Percentiles rank a stretch among this genome's conserved stretches.
Evolutionary conservation across 2,797 vertebrate species (phyloP).

Genomic region (Lepidocolaptes lacrymiger): DNA sequence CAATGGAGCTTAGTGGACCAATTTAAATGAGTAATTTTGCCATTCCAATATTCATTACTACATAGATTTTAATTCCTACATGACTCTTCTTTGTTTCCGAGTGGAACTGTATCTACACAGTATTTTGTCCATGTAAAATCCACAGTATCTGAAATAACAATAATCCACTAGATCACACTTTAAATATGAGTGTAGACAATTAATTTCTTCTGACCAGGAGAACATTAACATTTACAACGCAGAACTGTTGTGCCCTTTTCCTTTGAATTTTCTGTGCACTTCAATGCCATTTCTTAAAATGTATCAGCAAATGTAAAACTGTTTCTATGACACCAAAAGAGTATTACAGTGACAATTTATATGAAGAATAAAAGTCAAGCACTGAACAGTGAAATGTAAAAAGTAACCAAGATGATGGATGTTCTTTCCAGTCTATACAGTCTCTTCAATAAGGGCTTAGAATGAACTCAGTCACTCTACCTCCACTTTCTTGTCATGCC

Average conservation of each 20-base stretch:
- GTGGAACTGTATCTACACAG: background rate
- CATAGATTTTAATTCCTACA: constrained; percentile 13
- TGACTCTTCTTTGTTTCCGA: background rate
- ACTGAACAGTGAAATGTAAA: background rate
- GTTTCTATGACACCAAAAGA: background rate
- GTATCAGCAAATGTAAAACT: background rate
- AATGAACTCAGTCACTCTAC: background rate
- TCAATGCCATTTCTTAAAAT: constrained; percentile 1
- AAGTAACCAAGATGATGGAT: background rate
- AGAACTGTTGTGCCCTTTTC: background rate
- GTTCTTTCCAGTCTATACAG: background rate
- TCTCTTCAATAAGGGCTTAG: background rate
- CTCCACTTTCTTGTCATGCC: background rate
- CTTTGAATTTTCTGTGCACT: background rate
- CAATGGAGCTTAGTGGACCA: background rate
- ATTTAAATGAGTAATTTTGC: background rate
- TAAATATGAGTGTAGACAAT: background rate
- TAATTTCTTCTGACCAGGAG: background rate
- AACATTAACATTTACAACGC: constrained; percentile 15
- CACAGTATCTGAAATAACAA: background rate
- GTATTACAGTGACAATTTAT: background rate
- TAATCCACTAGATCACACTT: background rate
- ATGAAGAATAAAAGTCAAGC: background rate
- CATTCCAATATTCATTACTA: background rate
- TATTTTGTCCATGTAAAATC: background rate